Evolutionary conservation across 2,797 vertebrate species (phyloP).

Genomic region (Tauraco hartlaubi): DNA sequence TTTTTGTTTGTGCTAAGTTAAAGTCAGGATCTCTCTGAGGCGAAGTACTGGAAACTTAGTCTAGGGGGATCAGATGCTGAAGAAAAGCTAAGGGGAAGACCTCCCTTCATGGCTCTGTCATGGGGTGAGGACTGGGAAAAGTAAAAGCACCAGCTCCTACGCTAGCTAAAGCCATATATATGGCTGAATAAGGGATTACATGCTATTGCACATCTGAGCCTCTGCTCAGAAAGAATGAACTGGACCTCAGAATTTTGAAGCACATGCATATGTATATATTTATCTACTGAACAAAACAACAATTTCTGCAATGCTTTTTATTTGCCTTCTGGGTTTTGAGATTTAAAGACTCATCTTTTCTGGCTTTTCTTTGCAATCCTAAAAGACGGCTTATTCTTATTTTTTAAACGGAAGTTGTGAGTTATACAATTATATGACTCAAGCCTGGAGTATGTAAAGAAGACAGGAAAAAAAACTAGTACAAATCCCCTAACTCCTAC

Average conservation of each 20-base stretch:
- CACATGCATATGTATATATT: constrained; percentile 49
- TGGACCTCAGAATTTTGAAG: neutral
- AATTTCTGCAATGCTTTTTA: constrained; percentile 40
- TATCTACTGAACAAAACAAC: constrained; percentile 48
- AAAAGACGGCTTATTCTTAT: constrained; percentile 20
- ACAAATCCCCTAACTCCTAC: neutral
- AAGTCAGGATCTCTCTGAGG: neutral
- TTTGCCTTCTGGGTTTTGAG: constrained; percentile 40
- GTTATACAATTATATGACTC: constrained; percentile 47
- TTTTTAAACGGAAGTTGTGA: constrained; percentile 46
- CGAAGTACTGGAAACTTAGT: neutral
- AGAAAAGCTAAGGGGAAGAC: neutral
- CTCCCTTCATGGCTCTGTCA: neutral
- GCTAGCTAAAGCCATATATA: neutral
- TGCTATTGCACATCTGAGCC: constrained; percentile 1
- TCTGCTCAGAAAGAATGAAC: constrained; percentile 7
- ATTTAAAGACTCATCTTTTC: constrained; percentile 40
- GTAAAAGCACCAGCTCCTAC: neutral
- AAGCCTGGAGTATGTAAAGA: constrained; percentile 20
- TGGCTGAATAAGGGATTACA: neutral
- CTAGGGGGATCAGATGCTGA: neutral
- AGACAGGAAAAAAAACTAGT: neutral
- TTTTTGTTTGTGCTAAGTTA: neutral
- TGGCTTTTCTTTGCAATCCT: constrained; percentile 20
- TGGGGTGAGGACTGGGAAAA: neutral